phyloP scores from a whole-genome alignment of 2,888 invertebrate genomes.

The Lycophotia porphyrea region DNA sequence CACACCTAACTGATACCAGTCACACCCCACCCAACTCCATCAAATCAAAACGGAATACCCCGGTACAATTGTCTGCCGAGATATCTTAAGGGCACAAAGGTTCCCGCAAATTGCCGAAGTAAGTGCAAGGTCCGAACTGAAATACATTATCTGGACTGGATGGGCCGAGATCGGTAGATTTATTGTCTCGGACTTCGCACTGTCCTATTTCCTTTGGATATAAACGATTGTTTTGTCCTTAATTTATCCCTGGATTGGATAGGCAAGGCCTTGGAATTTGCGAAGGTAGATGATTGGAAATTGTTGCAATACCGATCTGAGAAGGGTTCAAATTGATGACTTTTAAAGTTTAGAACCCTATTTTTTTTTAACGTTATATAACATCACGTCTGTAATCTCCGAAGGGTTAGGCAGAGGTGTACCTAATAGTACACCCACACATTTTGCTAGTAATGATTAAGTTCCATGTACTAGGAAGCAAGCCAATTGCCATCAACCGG shows the following conservation, averaged over 20 bases:
- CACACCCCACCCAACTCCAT: conserved; percentile 67
- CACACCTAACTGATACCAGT: conserved; percentile 58
- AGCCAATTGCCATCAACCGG: no score
- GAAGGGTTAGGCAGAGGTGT: no score
- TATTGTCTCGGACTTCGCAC: conserved; percentile 80
- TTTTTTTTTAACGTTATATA: background rate
- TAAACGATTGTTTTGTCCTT: conserved; percentile 72
- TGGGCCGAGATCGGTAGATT: conserved; percentile 84
- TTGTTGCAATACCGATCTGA: conserved; percentile 43
- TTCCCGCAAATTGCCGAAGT: conserved; percentile 90
- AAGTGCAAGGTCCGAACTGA: conserved; percentile 89
- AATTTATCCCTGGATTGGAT: conserved; percentile 64
- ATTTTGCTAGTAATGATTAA: no score
- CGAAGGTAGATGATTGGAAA: conserved; percentile 57
- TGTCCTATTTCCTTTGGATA: conserved; percentile 82
- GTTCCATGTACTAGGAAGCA: no score
- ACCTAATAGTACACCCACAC: no score
- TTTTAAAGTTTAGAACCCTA: background rate
- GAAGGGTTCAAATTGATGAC: background rate
- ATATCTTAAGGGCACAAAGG: conserved; percentile 90
- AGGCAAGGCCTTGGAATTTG: conserved; percentile 46
- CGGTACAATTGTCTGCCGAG: conserved; percentile 88
- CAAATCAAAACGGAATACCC: conserved; percentile 73
- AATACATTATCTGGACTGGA: conserved; percentile 89
- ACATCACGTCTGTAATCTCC: no score